Conservation (phyloP, 2,797 vertebrate species). For the Sebastes steindachneri region DNA sequence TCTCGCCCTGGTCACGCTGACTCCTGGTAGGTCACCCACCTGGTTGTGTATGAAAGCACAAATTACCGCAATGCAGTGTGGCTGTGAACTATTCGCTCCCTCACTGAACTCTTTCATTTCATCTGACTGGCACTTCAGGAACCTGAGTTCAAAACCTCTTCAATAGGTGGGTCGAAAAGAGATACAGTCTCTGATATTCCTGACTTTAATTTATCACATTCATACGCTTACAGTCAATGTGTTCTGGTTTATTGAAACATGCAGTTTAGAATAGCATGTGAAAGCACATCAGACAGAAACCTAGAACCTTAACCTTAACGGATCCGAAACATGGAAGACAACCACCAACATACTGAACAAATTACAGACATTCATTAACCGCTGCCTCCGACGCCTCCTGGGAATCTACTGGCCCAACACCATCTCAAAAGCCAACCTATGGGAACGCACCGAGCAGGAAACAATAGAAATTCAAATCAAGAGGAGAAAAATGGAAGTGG, state of each 20-base stretch:
- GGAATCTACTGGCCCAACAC: too few relatives aligned
- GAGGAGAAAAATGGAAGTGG: too few relatives aligned
- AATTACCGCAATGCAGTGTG: background rate
- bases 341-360: too few relatives aligned
- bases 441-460: too few relatives aligned
- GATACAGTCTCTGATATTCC: background rate
- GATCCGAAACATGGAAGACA: too few relatives aligned
- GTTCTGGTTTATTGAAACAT: background rate
- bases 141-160: background rate
- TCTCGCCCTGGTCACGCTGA: conserved; percentile 1
- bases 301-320: background rate
- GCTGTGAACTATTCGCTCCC: background rate
- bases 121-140: background rate
- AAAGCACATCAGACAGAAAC: background rate
- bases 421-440: too few relatives aligned
- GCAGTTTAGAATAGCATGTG: background rate
- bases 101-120: background rate
- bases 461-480: too few relatives aligned
- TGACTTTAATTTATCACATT: background rate
- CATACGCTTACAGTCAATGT: background rate
- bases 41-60: conserved; percentile 26
- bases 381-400: too few relatives aligned
- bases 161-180: background rate
- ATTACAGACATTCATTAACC: too few relatives aligned
- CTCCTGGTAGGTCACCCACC: conserved; percentile 9